Conservation (phyloP, 2,797 vertebrate species). For the Tamandua tetradactyla region DNA sequence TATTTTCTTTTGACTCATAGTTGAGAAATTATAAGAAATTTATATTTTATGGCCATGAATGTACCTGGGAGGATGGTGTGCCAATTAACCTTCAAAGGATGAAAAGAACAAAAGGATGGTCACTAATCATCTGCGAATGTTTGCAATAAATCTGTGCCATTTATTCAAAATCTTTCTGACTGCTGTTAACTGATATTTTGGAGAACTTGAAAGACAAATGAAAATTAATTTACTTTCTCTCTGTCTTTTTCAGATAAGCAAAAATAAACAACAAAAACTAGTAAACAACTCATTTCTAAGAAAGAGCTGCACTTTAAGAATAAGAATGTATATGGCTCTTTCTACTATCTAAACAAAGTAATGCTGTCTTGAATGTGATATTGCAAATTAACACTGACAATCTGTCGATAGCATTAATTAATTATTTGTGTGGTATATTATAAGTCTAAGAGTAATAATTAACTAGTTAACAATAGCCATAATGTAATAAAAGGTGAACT, state of each 20-base stretch:
- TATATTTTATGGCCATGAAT: not conserved
- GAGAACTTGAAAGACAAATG: not conserved
- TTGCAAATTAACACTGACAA: not conserved
- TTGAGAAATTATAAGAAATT: not conserved
- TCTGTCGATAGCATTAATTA: slow-evolving; percentile 17
- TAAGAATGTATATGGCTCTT: not conserved
- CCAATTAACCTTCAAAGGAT: slow-evolving; percentile 52
- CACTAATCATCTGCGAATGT: slow-evolving; percentile 13
- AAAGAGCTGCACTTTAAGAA: slow-evolving; percentile 1
- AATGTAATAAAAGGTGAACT: slow-evolving; percentile 14
- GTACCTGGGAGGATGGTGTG: slow-evolving; percentile 4
- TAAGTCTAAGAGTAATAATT: slow-evolving; percentile 23
- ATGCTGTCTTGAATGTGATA: not conserved
- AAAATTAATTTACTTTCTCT: not conserved
- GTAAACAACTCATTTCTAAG: slow-evolving; percentile 4
- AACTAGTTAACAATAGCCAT: not conserved
- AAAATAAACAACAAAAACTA: not conserved
- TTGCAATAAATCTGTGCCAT: not conserved
- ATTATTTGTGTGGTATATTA: not conserved
- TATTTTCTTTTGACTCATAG: not conserved
- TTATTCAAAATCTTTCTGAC: slow-evolving; percentile 10
- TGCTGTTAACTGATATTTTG: not conserved
- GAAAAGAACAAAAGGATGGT: slow-evolving; percentile 20
- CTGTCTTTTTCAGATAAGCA: not conserved
- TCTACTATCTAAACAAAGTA: not conserved